phyloP scores from a whole-genome alignment of 2,797 vertebrate species.

The Hyperoplus lanceolatus region DNA sequence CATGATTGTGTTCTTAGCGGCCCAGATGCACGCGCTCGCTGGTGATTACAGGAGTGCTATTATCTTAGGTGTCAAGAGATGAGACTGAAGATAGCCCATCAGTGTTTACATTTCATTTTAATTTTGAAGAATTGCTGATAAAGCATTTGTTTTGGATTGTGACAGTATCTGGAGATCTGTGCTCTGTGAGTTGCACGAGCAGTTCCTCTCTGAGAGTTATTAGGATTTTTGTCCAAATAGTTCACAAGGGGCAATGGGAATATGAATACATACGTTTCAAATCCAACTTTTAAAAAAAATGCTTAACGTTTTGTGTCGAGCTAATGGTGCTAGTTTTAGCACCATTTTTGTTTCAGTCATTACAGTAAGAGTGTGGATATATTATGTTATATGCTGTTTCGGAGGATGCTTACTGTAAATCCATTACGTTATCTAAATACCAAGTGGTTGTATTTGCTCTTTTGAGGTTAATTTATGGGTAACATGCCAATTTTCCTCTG shows the following conservation, averaged over 20 bases:
- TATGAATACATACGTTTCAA: no score
- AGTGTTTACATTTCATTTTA: conserved; percentile 60
- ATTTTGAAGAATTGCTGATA: conserved; percentile 48
- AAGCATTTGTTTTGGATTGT: conserved; percentile 52
- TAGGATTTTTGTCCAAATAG: background rate
- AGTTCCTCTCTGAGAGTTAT: background rate
- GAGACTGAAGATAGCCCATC: conserved; percentile 50
- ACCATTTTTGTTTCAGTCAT: no score
- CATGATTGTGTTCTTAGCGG: conserved; percentile 68
- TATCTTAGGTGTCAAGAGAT: conserved; percentile 73
- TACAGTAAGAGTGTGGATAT: no score
- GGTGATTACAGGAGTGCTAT: conserved; percentile 72
- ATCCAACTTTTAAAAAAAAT: no score
- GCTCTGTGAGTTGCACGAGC: conserved; percentile 9
- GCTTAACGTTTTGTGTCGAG: no score
- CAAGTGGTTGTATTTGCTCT: background rate
- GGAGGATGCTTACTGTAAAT: background rate
- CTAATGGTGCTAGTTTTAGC: no score
- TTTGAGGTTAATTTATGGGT: background rate
- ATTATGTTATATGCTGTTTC: background rate
- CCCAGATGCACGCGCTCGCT: conserved; percentile 60
- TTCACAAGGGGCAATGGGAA: no score
- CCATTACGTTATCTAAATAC: background rate
- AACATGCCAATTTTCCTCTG: background rate
- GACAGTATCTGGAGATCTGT: conserved; percentile 53